Evolutionary conservation across 2,113 vertebrate species (phyloP), one percentile per base, ranked within the genome.

Genomic region (Podiceps cristatus): DNA sequence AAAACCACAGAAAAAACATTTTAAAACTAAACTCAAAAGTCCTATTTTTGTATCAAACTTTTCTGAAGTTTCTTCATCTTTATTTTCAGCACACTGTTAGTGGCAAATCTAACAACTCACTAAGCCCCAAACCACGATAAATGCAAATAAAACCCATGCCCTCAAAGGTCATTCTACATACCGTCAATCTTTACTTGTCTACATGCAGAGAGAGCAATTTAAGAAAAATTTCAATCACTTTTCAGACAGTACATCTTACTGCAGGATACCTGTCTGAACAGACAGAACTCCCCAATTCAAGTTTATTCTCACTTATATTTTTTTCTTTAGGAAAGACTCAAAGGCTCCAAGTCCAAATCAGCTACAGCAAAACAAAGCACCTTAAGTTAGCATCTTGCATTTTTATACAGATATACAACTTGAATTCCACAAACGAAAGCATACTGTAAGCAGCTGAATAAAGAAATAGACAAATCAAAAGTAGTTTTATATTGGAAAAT

Each of bases 1-100:
- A 86, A 89, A 97, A 81, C 87, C 91, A 94, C 84, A 92, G 42
- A 77, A 86, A 64, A 86, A 66, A 60, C 7, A 88, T 24, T 45
- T 73, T 91, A 77, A 74, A 92, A 69, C 66, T 86, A 58, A 86
- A 55, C 64, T 56, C 63, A 8, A 56, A 44, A 56, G 59, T 78
- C 29, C 81, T 87, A 74, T 50, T 86, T 93, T 76, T 89, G 14
- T 80, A 93, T 71, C 64, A 87, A 50, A 33, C 15, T 52, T 47
- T 84, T 94, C 69, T 96, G 52, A 17, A 67, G 60, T 84, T 89
- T 67, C 40, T 74, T 22, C 44, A 50, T 67, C 40, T 74, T 22
- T 40, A 50, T 84, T 87, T 94, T 86, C 59, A 85, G 86, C 49
- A 88, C 10, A 22, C 22, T 59, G 49, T 71, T 93, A 66, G 80